Evolutionary conservation across 2,113 vertebrate genomes (phyloP), one percentile per base, ranked within the genome.

Genomic region (Phalacrocorax brasilianus): DNA sequence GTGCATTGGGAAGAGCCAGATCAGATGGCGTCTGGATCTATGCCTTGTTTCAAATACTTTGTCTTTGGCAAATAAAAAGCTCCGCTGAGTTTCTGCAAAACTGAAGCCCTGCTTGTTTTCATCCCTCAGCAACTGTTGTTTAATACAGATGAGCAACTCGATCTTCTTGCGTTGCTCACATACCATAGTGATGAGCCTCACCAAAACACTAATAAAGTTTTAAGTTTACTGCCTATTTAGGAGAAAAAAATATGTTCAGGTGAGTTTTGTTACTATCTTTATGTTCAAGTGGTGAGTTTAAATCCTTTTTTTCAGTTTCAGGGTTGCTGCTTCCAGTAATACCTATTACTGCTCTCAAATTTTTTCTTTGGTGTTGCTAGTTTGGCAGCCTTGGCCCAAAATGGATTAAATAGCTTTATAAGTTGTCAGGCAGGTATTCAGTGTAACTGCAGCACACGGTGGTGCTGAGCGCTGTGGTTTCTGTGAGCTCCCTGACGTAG

Each of bases 141-240:
- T 95, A 89, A 91, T 93, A 94, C 71, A 71, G 91, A 88, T 89
- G 92, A 94, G 86, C 94, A 96, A 89, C 42, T 87, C 75, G 73
- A 95, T 92, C 86, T 88, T 79, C 88, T 62, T 85, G 62, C 28
- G 18, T 47, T 95, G 87, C 55, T 94, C 70, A 28, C 66, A 70
- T 95, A 85, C 84, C 71, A 35, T 40, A 80, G 74, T 79, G 91
- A 88, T 97, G 87, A 95, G 62, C 59, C 32, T 79, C 65, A n/a
- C 52, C 2, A 8, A 91, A 92, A 79, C 42, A 55, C 50, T 75
- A 67, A 77, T 73, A 72, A 92, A 89, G 80, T 85, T 93, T 86
- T 82, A 66, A 58, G 20, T 75, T 89, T 65, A 42, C 70, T 82
- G 76, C 58, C 89, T 89, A 0, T 73, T 95, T 58, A 91, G 33